Base-by-base conservation (phyloP, 2,797 vertebrate genomes). In the Diplodus puntazzo region DNA sequence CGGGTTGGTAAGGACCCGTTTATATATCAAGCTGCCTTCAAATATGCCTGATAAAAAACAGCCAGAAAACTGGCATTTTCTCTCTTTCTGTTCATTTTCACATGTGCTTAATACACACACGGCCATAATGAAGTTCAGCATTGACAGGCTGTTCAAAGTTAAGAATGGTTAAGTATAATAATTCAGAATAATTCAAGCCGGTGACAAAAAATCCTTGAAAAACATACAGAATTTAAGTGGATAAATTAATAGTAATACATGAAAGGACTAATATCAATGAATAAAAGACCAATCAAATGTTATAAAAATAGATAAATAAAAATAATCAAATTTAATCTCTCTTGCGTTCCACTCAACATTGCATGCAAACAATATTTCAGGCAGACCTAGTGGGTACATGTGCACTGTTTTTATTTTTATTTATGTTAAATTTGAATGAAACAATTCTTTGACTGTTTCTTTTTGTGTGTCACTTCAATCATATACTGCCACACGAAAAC, bases 41-140 rank as follows among this genome's bases (percentile, higher is more conserved):
- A 34, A 49, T 54, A 34, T 91, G 93, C 94, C 94, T 92, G 93
- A 89, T 43, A 8, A 46, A 85, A 93, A 93, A 79, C 62, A 23
- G 0, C 11, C n/a, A 27, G 27, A 27, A 27, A 27, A 2, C 1
- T n/a, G 2, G 4, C 2, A 17, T 16, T 59, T 11, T 49, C 5
- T 74, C 5, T 67, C 6, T 53, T 11, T 43, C 11, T 10, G 2
- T 49, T 0, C 2, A 17, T 39, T 18, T 50, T 0, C 48, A 10
- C 46, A 30, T 58, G 30, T 34, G 30, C 30, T 4, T 21, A 39
- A 8, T 1, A 43, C 10, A 50, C 6, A 0, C 5, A 48, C 13
- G 2, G 4, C 2, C 3, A 48, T 5, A 1, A 46, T 21, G 10
- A 57, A 14, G 11, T 14, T 6, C 3, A 34, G 0, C 50, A 13